These are phyloP conservation scores for Bombus waltoni DNA, from an alignment of 1,140 invertebrate genomes.

Conservation along the genomic window DNA sequence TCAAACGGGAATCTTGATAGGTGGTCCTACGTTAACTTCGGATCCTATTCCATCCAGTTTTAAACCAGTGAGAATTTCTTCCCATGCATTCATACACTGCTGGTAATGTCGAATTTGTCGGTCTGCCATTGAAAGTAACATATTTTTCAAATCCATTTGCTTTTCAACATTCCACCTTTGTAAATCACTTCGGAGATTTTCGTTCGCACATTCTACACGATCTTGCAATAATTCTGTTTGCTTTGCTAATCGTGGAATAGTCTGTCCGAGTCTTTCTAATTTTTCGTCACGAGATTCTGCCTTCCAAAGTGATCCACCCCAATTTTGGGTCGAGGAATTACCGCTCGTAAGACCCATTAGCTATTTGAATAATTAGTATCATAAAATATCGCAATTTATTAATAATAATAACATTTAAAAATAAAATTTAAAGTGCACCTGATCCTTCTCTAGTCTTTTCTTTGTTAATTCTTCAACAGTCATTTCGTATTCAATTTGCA, in stretches of 20 bases:
- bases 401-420: neutral
- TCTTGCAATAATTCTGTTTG: slow-evolving; percentile 85
- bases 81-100: slow-evolving; percentile 86
- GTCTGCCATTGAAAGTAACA: slow-evolving; percentile 86
- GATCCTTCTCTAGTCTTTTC: slow-evolving; percentile 86
- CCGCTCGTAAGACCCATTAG: slow-evolving; percentile 71
- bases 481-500: slow-evolving; percentile 88
- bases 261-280: slow-evolving; percentile 83
- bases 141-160: slow-evolving; percentile 86
- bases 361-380: slow-evolving; percentile 56
- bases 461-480: slow-evolving; percentile 87
- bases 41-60: slow-evolving; percentile 74
- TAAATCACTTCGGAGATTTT: slow-evolving; percentile 88
- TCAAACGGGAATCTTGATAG: slow-evolving; percentile 71
- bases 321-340: slow-evolving; percentile 71
- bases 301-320: slow-evolving; percentile 84
- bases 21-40: slow-evolving; percentile 68
- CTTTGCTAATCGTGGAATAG: slow-evolving; percentile 84
- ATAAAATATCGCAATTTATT: neutral
- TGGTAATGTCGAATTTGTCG: slow-evolving; percentile 88
- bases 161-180: slow-evolving; percentile 89
- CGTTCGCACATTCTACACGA: slow-evolving; percentile 88
- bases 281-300: slow-evolving; percentile 84
- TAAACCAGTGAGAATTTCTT: slow-evolving; percentile 82
- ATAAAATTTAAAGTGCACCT: slow-evolving; percentile 77